phyloP scores from a whole-genome alignment of 2,113 vertebrate genomes.

The Nycticebus coucang region DNA sequence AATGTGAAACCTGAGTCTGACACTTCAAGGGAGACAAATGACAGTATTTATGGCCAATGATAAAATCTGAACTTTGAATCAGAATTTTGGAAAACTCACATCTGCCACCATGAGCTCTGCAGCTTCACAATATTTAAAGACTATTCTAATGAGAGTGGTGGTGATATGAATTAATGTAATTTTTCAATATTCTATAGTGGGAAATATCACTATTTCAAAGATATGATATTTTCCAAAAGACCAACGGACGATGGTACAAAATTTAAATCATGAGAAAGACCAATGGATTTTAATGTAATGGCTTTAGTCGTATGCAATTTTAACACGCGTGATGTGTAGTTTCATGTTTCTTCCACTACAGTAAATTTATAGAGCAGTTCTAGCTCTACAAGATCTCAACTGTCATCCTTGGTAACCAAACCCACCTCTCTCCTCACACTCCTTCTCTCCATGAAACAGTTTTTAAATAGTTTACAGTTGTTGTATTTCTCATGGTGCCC shows the following conservation, averaged over 20 bases:
- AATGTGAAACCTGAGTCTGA: neutral
- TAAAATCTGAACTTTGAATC: constrained; percentile 28
- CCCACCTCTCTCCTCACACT: neutral
- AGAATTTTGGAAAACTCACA: neutral
- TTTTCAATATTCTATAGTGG: neutral
- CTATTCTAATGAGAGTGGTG: neutral
- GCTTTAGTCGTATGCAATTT: neutral
- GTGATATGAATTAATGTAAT: neutral
- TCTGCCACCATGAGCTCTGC: neutral
- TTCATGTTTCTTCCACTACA: neutral
- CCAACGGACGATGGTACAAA: neutral
- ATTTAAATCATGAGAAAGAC: neutral
- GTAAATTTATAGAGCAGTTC: neutral
- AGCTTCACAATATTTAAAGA: neutral
- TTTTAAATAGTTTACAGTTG: neutral
- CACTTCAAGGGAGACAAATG: neutral
- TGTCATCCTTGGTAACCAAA: neutral
- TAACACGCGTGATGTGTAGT: neutral
- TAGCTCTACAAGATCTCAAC: neutral
- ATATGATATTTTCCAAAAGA: constrained; percentile 3
- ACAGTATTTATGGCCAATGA: neutral
- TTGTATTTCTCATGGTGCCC: neutral
- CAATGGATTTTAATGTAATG: neutral
- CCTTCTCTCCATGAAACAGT: neutral
- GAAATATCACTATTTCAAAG: constrained; percentile 23